Evolutionary conservation across 1,140 invertebrate species (phyloP), one percentile per base, ranked within the genome.

Genomic region (Colletes gigas): DNA sequence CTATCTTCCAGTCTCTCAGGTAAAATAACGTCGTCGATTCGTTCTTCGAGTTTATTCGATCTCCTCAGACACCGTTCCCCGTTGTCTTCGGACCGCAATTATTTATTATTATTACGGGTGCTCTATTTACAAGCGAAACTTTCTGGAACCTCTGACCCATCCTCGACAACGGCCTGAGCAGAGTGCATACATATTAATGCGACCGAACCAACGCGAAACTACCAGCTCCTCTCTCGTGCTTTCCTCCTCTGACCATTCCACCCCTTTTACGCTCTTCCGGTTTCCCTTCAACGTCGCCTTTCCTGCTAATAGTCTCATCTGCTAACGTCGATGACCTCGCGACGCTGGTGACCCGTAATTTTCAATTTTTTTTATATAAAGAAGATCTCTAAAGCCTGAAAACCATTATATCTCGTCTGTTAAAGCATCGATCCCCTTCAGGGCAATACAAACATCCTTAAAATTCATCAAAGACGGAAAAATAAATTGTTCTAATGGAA

Each of bases 141-240:
- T 81, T 30, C 30, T 21, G 63, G 52, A 69, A n/a, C 69, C 47
- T 52, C 65, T 70, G 47, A 74, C 50, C 83, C 63, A 52, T 55
- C 52, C 63, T 39, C 30, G 21, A 60, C 66, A n/a, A 78, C 54
- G 44, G 67, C 52, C 75, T 3, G 54, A 73, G 39, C 54, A 15
- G 12, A 80, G 52, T 60, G 60, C 83, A 87, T 89, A 78, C 83
- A 88, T 89, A 87, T 88, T 89, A 88, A 89, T 83, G 73, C n/a
- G 44, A 75, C 63, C 71, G 70, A 81, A 79, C 81, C 78, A 83
- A 73, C 74, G 55, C 41, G 55, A 63, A 12, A 30, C 71, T 47
- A 55, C 9, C 50, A 12, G 44, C 30, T 30, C 30, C 44, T 44
- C 44, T 44, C 50, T 50, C 50, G 50, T 50, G 44, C 44, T 30